These are phyloP conservation scores for Sarotherodon lohbergeri DNA, from an alignment of 2,113 vertebrate species.

Conservation along the genomic window DNA sequence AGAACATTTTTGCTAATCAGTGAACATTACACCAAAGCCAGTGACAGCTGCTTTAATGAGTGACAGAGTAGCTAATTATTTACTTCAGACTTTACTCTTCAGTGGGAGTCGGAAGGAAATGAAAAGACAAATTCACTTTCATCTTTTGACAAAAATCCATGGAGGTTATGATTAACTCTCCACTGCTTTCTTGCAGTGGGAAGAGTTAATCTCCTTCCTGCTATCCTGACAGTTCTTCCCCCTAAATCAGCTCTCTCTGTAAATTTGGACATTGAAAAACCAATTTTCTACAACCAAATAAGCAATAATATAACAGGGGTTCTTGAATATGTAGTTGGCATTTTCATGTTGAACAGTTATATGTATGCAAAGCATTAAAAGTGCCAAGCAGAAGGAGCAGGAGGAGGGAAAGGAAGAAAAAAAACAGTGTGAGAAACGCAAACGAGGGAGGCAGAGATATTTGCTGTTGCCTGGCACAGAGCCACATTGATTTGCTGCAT, in stretches of 20 bases:
- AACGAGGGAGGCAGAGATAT: not conserved
- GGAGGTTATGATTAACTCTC: not conserved
- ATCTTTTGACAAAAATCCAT: not conserved
- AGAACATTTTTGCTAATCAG: not conserved
- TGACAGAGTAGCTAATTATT: constrained; percentile 49
- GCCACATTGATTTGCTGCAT: constrained; percentile 49
- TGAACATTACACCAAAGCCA: not conserved
- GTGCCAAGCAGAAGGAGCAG: not conserved
- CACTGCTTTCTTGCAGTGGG: not conserved
- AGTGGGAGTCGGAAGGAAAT: not conserved
- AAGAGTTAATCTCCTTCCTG: not conserved
- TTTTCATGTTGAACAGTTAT: not conserved
- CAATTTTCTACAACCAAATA: not conserved
- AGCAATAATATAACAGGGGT: not conserved
- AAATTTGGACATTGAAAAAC: not conserved
- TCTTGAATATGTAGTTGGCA: not conserved
- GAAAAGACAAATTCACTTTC: not conserved
- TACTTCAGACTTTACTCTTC: constrained; percentile 7
- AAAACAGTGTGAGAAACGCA: not conserved
- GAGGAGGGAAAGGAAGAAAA: not conserved
- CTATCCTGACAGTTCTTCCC: not conserved
- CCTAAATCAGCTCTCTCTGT: not conserved
- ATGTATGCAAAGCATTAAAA: not conserved
- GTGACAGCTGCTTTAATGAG: constrained; percentile 21
- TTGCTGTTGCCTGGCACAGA: constrained; percentile 32